Evolutionary conservation across 1,140 invertebrate genomes (phyloP).

Genomic region (Pogonus chalceus): DNA sequence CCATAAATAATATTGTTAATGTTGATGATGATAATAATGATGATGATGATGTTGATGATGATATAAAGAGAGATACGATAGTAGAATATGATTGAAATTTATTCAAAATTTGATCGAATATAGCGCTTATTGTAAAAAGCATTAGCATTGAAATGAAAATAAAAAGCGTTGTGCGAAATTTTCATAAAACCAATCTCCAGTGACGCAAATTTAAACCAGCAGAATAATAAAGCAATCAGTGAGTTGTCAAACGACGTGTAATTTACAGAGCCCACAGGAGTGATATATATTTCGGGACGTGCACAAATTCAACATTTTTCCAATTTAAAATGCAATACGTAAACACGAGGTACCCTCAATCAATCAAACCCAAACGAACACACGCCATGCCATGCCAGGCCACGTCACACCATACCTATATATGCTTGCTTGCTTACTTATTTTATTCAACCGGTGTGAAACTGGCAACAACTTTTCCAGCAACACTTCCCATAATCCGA

Average conservation of each 20-base stretch:
- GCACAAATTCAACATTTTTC: slow-evolving; percentile 1
- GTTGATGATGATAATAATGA: too few relatives aligned
- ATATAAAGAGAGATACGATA: too few relatives aligned
- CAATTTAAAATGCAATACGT: slow-evolving; percentile 4
- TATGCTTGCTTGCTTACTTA: too few relatives aligned
- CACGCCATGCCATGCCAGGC: too few relatives aligned
- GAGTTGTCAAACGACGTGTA: neutral
- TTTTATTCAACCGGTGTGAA: too few relatives aligned
- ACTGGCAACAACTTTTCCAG: too few relatives aligned
- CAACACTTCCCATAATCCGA: too few relatives aligned
- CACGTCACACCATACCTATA: too few relatives aligned
- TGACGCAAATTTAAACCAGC: neutral
- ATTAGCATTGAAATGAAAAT: neutral
- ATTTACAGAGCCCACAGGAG: neutral
- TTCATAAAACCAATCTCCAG: slow-evolving; percentile 3
- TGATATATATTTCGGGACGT: neutral
- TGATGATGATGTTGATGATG: too few relatives aligned
- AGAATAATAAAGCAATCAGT: slow-evolving; percentile 3
- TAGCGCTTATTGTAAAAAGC: neutral
- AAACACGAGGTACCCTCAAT: too few relatives aligned
- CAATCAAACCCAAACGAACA: too few relatives aligned
- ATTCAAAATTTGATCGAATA: neutral
- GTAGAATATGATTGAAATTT: neutral
- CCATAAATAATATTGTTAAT: too few relatives aligned
- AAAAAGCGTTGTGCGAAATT: neutral